Conservation (phyloP, 2,113 vertebrate genomes). For the Urocynchramus pylzowi region DNA sequence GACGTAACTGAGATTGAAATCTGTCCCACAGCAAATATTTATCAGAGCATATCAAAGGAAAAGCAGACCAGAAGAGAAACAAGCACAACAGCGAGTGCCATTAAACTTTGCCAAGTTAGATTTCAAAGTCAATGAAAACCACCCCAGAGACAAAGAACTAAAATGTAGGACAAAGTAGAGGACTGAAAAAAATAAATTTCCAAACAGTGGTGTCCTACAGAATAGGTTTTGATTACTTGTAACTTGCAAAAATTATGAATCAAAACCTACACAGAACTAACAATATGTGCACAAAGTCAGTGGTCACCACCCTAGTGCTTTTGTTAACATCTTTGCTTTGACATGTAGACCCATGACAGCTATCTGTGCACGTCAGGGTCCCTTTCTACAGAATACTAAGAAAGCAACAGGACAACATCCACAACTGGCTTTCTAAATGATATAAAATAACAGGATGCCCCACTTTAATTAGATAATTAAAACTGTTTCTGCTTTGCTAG, state of each 20-base stretch:
- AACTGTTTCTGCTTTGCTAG: slow-evolving; percentile 24
- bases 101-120: slow-evolving; percentile 23
- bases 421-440: neutral
- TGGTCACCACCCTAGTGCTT: neutral
- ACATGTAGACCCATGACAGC: rapidly evolving
- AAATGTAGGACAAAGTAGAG: neutral
- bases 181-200: neutral
- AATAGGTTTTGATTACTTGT: neutral
- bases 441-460: neutral
- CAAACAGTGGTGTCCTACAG: neutral
- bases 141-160: neutral
- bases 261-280: neutral
- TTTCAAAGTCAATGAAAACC: slow-evolving; percentile 26
- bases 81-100: neutral
- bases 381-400: neutral
- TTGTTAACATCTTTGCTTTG: neutral
- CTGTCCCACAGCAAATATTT: slow-evolving; percentile 38
- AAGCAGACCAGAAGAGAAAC: slow-evolving; percentile 19
- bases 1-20: slow-evolving; percentile 20
- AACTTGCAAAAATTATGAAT: neutral
- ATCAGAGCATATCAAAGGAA: slow-evolving; percentile 20
- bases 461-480: slow-evolving; percentile 49
- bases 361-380: neutral
- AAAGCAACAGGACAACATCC: neutral
- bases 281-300: neutral